Evolutionary conservation across 2,797 vertebrate species (phyloP), one percentile per base, ranked within the genome.

Genomic region (Anisognathus igniventris): DNA sequence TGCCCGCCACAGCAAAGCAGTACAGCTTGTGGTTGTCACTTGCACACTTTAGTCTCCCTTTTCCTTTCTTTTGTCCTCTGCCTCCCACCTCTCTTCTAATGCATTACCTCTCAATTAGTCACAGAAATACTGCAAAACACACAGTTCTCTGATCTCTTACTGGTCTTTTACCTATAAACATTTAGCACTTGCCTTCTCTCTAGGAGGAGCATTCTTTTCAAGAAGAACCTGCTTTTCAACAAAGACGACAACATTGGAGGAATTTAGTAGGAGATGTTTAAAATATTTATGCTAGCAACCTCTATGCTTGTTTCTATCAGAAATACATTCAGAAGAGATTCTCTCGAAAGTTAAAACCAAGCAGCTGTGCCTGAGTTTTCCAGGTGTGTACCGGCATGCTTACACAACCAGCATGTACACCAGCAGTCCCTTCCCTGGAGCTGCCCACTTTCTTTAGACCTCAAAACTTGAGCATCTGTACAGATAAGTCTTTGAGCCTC

Each of bases 21-120:
- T 21, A 42, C 23, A 88, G 48, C 47, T 44, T 57, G 51, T 31
- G 71, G 81, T 10, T 90, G 45, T 60, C 60, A 60, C 56, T 53
- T n/a, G 40, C 20, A 75, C 35, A 39, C 54, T 0, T 0, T 2
- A 61, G 50, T 53, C n/a, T 58, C 40, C 45, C 58, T 80, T 23
- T 48, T 64, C 53, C 61, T 47, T 48, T 65, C 78, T 86, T 93
- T 90, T 82, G 77, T 84, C 35, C 64, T 88, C 47, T 79, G 27
- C 42, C 28, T 92, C 58, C 58, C 51, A 86, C 51, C 56, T 86
- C 77, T 22, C 54, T 85, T 93, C 60, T 61, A 53, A 45, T 21
- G 18, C 31, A 53, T 79, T 74, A 47, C 54, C 67, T 82, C 70
- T 85, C 56, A 85, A 39, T 84, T 85, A 94, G 64, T 58, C 71